These are phyloP conservation scores for Dromococcyx pavoninus DNA, from an alignment of 2,797 vertebrate genomes.

Conservation along the genomic window DNA sequence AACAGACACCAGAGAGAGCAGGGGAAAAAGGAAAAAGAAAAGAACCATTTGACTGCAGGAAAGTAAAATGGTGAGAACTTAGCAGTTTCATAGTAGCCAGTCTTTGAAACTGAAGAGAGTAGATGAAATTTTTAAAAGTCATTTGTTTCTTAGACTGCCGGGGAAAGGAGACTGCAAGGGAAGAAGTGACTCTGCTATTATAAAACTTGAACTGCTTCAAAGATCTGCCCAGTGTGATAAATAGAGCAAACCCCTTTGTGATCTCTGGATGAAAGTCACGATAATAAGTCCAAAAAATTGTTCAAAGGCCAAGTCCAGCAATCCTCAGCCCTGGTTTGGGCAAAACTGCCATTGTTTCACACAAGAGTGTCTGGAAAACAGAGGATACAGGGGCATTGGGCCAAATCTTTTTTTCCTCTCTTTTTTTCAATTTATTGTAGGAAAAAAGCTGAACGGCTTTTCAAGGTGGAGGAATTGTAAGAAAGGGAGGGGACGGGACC, in stretches of 20 bases:
- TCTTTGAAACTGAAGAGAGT: neutral
- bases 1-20: slow-evolving; percentile 42
- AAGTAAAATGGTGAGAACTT: slow-evolving; percentile 31
- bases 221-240: neutral
- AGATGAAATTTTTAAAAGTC: neutral
- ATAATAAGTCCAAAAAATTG: slow-evolving; percentile 1
- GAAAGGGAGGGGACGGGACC: neutral
- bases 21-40: slow-evolving; percentile 35
- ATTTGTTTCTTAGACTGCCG: slow-evolving; percentile 12
- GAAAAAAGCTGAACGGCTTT: neutral
- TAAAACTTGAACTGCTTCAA: neutral
- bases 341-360: slow-evolving; percentile 43
- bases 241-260: slow-evolving; percentile 23
- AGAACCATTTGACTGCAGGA: slow-evolving; percentile 8
- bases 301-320: slow-evolving; percentile 17
- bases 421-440: neutral
- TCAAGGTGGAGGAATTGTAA: neutral
- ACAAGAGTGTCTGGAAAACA: slow-evolving; percentile 18
- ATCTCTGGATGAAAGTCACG: slow-evolving; percentile 23
- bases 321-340: neutral
- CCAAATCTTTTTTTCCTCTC: neutral
- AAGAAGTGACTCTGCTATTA: neutral
- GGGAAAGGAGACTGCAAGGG: neutral
- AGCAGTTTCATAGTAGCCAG: neutral
- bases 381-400: neutral